Evolutionary conservation across 2,113 vertebrate genomes (phyloP).

Genomic region (Pedionomus torquatus): DNA sequence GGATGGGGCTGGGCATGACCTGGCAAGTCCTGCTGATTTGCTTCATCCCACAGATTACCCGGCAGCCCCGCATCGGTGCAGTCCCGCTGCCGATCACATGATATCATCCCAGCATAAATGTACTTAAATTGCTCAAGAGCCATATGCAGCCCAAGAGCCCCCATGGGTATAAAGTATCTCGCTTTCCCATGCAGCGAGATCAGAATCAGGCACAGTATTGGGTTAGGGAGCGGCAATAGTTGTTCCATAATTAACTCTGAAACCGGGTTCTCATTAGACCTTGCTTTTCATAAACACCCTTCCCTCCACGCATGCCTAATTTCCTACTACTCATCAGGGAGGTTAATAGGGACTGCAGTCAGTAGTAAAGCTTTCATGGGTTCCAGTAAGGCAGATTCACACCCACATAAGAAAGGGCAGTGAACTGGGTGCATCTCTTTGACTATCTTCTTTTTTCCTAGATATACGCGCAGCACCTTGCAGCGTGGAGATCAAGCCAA

Average conservation of each 20-base stretch:
- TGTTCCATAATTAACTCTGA: constrained; percentile 67
- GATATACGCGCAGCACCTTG: constrained; percentile 7
- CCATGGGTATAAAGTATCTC: constrained; percentile 63
- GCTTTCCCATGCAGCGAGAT: constrained; percentile 50
- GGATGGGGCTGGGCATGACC: constrained; percentile 64
- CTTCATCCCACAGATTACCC: constrained; percentile 72
- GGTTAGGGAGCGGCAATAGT: constrained; percentile 59
- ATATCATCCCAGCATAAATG: constrained; percentile 54
- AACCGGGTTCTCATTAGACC: constrained; percentile 55
- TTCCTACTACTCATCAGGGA: constrained; percentile 51
- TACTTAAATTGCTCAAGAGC: constrained; percentile 64
- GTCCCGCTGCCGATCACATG: constrained; percentile 55
- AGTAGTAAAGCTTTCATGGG: constrained; percentile 8
- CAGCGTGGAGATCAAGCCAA: not conserved
- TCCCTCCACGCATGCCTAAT: constrained; percentile 52
- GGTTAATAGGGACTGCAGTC: constrained; percentile 42
- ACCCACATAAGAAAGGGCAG: constrained; percentile 32
- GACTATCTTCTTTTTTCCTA: constrained; percentile 35
- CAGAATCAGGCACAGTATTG: constrained; percentile 11
- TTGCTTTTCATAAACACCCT: constrained; percentile 66
- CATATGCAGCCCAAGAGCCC: constrained; percentile 48
- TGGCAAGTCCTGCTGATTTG: constrained; percentile 67
- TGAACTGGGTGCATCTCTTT: not conserved
- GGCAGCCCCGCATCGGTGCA: constrained; percentile 16
- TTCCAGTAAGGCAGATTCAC: constrained; percentile 11